phyloP scores from a whole-genome alignment of 1,140 invertebrate genomes.

The Wiebesia pumilae region DNA sequence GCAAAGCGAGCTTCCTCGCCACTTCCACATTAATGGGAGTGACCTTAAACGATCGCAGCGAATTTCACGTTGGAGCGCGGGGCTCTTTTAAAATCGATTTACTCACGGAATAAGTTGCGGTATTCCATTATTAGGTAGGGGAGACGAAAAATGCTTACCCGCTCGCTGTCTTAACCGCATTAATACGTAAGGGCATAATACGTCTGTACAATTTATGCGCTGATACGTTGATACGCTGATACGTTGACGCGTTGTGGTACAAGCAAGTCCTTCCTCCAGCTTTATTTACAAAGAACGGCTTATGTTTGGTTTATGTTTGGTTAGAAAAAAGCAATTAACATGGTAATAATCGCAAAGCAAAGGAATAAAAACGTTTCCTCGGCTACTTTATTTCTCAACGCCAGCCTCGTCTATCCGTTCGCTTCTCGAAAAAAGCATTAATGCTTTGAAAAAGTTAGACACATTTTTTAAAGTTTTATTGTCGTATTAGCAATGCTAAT shows the following conservation, averaged over 20 bases:
- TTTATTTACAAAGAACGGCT: background rate
- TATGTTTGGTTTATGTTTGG: background rate
- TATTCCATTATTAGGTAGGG: background rate
- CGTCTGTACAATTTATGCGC: background rate
- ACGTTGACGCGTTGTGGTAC: too few relatives aligned
- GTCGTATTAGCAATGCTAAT: conserved; percentile 1
- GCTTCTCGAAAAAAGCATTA: background rate
- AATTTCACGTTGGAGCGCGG: too few relatives aligned
- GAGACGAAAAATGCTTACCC: background rate
- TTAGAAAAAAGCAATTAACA: conserved; percentile 3
- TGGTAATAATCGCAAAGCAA: conserved; percentile 11
- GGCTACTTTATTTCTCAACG: background rate
- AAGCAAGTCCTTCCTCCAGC: background rate
- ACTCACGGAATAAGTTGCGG: background rate
- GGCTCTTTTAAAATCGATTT: too few relatives aligned
- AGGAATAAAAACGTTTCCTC: background rate
- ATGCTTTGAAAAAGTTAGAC: background rate
- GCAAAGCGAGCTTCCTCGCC: background rate
- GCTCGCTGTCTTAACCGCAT: background rate
- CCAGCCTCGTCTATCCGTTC: background rate
- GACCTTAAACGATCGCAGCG: background rate
- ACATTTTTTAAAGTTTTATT: background rate
- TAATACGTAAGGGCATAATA: background rate
- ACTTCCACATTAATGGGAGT: background rate
- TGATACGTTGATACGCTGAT: too few relatives aligned